Percentiles rank a stretch among this genome's conserved stretches.
Conservation (phyloP, 2,888 invertebrate species). For the Acrobasis suavella region DNA sequence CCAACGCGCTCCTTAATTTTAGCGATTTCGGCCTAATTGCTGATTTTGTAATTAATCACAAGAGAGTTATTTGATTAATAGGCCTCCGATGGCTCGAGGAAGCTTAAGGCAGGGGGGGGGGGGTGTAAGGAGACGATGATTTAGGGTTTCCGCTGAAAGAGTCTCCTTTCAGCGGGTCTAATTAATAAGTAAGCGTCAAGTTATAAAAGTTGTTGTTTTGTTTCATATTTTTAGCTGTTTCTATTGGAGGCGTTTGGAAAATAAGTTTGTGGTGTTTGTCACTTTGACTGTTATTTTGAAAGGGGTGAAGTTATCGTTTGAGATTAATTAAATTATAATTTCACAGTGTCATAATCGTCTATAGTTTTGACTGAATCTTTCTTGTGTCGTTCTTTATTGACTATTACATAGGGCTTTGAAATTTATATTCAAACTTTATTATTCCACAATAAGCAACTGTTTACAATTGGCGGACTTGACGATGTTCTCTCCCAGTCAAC, state of each 20-base stretch:
- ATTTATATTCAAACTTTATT: too few relatives aligned
- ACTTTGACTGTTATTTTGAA: not conserved
- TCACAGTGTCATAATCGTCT: not conserved
- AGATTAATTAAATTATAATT: not conserved
- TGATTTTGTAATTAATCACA: conserved; percentile 79
- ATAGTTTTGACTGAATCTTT: not conserved
- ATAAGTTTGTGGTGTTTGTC: not conserved
- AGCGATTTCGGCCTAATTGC: conserved; percentile 69
- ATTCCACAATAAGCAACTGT: too few relatives aligned
- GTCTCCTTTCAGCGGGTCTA: conserved; percentile 52
- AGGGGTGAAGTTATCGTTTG: not conserved
- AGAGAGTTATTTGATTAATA: conserved; percentile 77
- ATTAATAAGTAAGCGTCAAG: conserved; percentile 62
- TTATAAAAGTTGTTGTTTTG: conserved; percentile 42
- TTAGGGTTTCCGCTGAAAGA: conserved; percentile 57
- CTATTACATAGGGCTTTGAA: too few relatives aligned
- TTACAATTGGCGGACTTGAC: too few relatives aligned
- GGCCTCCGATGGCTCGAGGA: conserved; percentile 52
- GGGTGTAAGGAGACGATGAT: conserved; percentile 49
- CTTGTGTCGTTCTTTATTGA: too few relatives aligned
- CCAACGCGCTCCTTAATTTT: conserved; percentile 50
- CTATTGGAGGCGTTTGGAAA: not conserved
- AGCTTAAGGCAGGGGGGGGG: conserved; percentile 25
- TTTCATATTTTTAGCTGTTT: conserved; percentile 35
- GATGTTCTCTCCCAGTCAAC: too few relatives aligned